Evolutionary conservation across 2,797 vertebrate species (phyloP), one percentile per base, ranked within the genome.

Genomic region (Ctenopoma kingsleyae): DNA sequence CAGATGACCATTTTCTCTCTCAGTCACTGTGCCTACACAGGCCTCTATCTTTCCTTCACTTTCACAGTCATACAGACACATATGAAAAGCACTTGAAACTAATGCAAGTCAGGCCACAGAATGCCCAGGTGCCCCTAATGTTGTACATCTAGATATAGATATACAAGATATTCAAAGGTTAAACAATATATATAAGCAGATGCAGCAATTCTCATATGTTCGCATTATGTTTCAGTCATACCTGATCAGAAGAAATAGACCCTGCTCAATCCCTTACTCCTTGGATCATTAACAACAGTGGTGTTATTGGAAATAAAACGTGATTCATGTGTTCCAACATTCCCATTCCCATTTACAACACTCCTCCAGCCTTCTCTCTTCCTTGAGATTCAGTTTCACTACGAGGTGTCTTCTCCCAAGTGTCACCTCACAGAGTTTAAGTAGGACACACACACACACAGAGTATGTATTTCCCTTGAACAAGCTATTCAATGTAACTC

Each of bases 1-100:
- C 23, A 71, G 67, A 63, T 72, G 63, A 74, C 44, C 63, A 32
- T 49, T 62, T 70, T 25, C 61, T 58, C 65, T 48, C 23, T 59
- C 30, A 68, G 69, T 19, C 50, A 16, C n/a, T 3, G 17, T 30
- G 41, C 36, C 46, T 41, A 35, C 41, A 48, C 8, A 52, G 65
- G 58, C 44, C 46, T 72, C 30, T 23, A 38, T 46, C 53, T 1
- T 50, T 57, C 17, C 38, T 50, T 19, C 36, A 38, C 36, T 65
- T 10, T 35, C 11, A 36, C 23, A 25, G 23, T 4, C 23, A 25
- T 25, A 25, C 23, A 25, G 23, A 25, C 23, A 25, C 23, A 25
- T 25, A 25, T 25, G 23, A 25, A 25, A 25, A 25, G 23, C 23
- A 25, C 23, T 25, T 25, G 8, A 36, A 36, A 36, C 9, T 36